phyloP scores from a whole-genome alignment of 2,797 vertebrate species.

The Dendrocincla fuliginosa region DNA sequence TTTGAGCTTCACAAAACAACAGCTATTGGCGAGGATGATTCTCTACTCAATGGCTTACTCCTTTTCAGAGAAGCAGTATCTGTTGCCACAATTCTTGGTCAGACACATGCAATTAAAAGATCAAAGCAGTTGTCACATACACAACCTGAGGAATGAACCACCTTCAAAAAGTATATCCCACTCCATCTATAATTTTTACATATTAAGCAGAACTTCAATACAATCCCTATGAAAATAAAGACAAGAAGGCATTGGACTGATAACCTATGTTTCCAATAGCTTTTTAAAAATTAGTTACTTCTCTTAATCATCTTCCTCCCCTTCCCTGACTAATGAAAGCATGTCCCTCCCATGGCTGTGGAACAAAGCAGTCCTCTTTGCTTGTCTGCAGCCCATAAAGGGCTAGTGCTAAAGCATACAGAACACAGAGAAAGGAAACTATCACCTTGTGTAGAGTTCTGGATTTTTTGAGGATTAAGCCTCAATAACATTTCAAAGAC shows the following conservation, averaged over 20 bases:
- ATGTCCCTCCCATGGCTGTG: not conserved
- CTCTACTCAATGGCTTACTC: not conserved
- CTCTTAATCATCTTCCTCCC: not conserved
- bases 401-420: not conserved
- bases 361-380: not conserved
- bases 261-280: not conserved
- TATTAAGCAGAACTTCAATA: not conserved
- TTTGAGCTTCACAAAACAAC: not conserved
- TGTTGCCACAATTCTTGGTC: not conserved
- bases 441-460: not conserved
- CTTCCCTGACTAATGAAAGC: not conserved
- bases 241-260: not conserved
- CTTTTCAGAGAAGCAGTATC: not conserved
- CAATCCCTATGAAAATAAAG: not conserved
- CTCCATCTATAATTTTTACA: not conserved
- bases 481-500: not conserved
- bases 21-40: not conserved
- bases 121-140: not conserved
- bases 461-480: not conserved
- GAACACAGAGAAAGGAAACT: not conserved
- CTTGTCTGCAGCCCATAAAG: not conserved
- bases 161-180: not conserved
- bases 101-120: not conserved
- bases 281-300: not conserved
- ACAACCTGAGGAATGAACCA: accelerated